Base-by-base conservation (phyloP, 2,888 invertebrate genomes). In the Tuberolachnus salignus region DNA sequence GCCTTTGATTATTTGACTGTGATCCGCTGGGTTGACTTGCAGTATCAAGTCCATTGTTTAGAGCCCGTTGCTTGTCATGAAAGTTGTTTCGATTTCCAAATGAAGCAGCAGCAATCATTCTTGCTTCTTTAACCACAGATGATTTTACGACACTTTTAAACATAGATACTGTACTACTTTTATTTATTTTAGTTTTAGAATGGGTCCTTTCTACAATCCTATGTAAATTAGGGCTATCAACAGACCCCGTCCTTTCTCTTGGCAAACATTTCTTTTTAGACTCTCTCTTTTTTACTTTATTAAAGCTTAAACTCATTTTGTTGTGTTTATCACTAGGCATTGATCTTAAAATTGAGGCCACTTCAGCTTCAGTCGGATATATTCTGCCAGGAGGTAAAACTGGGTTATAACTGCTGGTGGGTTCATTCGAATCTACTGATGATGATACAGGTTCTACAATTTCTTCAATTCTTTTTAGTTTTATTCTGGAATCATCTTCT, bases 211-310 rank as follows among this genome's bases (percentile, higher is more conserved):
- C 80, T 19, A 81, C 67, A 42, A 81, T 81, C 19, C 81, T 75
- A 49, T 80, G 80, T 59, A 81, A 81, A 26, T 70, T 80, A 21
- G 80, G 66, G 44, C 73, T 74, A 85, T 85, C 89, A 86, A 86
- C 88, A 84, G 83, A 86, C 85, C 82, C 78, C 83, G 85, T 86
- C 82, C 87, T 87, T 83, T 87, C 87, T 16, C 87, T 85, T 82
- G 82, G 81, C 53, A 82, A 82, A 23, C 78, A 61, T 64, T 87
- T 84, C 84, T 89, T 89, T 84, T 88, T 87, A 85, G 89, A 89
- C 83, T 89, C 89, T 84, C 89, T 88, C 84, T 87, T 86, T 83
- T 87, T 87, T 73, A 86, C 86, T 84, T 87, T 86, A 72, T 74
- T 80, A 57, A 72, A 75, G 57, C 82, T 83, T 42, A 83, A 78